Percentiles rank a stretch among this genome's conserved stretches.
phyloP scores from a whole-genome alignment of 1,140 invertebrate genomes.

The Trichogramma pretiosum region DNA sequence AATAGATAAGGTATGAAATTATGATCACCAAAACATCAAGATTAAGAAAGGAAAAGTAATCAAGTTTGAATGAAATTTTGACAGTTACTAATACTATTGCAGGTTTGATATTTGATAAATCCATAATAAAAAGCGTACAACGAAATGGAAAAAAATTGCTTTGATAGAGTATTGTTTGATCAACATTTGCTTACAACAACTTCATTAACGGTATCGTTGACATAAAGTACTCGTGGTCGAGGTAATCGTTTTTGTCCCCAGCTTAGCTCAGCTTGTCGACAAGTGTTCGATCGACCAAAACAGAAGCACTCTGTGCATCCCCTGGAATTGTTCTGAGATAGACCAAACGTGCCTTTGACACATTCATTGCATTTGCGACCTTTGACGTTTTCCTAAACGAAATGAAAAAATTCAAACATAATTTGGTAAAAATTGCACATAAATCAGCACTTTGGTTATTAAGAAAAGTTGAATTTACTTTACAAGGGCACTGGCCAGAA shows the following conservation, averaged over 20 bases:
- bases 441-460: too few relatives aligned
- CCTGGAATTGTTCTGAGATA: slow-evolving; percentile 58
- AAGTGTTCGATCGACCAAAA: slow-evolving; percentile 69
- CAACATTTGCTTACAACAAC: slow-evolving; percentile 41
- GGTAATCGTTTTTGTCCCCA: slow-evolving; percentile 64
- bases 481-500: slow-evolving; percentile 60
- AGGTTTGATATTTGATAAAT: not conserved
- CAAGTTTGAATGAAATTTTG: too few relatives aligned
- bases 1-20: too few relatives aligned
- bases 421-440: too few relatives aligned
- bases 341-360: slow-evolving; percentile 72
- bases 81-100: too few relatives aligned
- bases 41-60: too few relatives aligned
- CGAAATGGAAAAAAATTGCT: not conserved
- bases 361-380: slow-evolving; percentile 80
- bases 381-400: slow-evolving; percentile 65
- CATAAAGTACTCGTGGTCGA: slow-evolving; percentile 48
- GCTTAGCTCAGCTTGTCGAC: slow-evolving; percentile 66
- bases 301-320: slow-evolving; percentile 88
- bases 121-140: not conserved
- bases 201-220: slow-evolving; percentile 46
- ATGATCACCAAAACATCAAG: too few relatives aligned
- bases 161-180: not conserved
- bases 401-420: too few relatives aligned
- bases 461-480: slow-evolving; percentile 51